phyloP scores from a whole-genome alignment of 92 coral and sea anemone genomes.

The Parazoanthus darwini region DNA sequence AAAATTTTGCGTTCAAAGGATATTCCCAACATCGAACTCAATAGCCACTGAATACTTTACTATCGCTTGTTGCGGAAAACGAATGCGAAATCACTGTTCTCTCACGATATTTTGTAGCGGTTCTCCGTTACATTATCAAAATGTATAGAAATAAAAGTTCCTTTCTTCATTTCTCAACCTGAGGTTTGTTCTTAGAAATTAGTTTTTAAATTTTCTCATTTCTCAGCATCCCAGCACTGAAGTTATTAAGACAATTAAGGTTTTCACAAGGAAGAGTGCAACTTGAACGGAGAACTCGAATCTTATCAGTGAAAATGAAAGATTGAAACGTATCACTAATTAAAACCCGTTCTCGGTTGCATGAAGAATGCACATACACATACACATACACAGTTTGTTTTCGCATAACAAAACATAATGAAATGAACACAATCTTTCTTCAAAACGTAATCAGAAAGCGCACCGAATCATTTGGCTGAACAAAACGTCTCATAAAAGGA shows the following conservation, averaged over 20 bases:
- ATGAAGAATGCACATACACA: constrained; percentile 14
- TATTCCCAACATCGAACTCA: constrained; percentile 1
- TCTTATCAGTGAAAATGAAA: constrained; percentile 17
- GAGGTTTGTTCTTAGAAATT: constrained; percentile 21
- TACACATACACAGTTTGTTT: constrained; percentile 18
- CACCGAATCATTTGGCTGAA: constrained; percentile 8
- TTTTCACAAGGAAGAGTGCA: constrained; percentile 26
- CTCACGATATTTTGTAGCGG: constrained; percentile 20
- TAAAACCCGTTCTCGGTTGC: constrained; percentile 7
- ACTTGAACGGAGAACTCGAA: constrained; percentile 18
- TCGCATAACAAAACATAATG: constrained; percentile 6
- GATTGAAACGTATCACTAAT: constrained; percentile 7
- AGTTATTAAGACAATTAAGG: constrained; percentile 21
- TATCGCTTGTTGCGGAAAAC: constrained; percentile 8
- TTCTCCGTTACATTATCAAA: not conserved
- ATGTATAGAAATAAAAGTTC: not conserved
- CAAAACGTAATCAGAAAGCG: not conserved
- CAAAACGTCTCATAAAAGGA: not conserved
- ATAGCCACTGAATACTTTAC: not conserved
- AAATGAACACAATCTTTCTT: constrained; percentile 1
- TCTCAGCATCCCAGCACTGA: constrained; percentile 28
- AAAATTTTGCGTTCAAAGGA: constrained; percentile 11
- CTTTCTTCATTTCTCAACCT: constrained; percentile 11
- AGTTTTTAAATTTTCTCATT: constrained; percentile 9
- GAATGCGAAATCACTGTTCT: constrained; percentile 4